phyloP scores from a whole-genome alignment of 2,113 vertebrate species.

The Hipposideros armiger region DNA sequence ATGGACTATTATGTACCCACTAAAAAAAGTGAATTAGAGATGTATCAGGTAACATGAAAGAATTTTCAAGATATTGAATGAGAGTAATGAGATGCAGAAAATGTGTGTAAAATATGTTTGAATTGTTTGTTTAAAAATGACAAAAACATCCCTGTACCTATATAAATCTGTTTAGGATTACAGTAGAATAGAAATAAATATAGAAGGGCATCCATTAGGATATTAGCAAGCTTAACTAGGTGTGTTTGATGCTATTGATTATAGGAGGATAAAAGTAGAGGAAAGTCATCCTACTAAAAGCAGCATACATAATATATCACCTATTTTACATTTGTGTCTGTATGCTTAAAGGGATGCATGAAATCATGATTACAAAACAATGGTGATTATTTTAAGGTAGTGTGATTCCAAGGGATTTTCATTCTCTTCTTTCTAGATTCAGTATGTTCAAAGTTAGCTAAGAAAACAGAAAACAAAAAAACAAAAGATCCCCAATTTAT shows the following conservation, averaged over 20 bases:
- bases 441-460: neutral
- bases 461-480: neutral
- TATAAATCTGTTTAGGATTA: neutral
- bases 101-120: neutral
- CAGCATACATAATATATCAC: neutral
- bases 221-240: neutral
- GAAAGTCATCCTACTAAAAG: neutral
- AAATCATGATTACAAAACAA: neutral
- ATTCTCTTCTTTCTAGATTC: neutral
- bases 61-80: neutral
- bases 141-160: neutral
- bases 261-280: neutral
- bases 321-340: neutral
- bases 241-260: neutral
- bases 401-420: neutral
- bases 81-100: neutral
- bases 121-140: neutral
- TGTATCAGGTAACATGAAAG: neutral
- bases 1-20: neutral
- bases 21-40: conserved; percentile 9
- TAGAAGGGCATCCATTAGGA: neutral
- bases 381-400: neutral
- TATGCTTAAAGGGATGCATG: neutral
- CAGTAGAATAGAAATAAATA: neutral
- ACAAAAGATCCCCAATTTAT: neutral